Conservation (phyloP, 2,888 invertebrate genomes). For the Pardosa pseudoannulata region DNA sequence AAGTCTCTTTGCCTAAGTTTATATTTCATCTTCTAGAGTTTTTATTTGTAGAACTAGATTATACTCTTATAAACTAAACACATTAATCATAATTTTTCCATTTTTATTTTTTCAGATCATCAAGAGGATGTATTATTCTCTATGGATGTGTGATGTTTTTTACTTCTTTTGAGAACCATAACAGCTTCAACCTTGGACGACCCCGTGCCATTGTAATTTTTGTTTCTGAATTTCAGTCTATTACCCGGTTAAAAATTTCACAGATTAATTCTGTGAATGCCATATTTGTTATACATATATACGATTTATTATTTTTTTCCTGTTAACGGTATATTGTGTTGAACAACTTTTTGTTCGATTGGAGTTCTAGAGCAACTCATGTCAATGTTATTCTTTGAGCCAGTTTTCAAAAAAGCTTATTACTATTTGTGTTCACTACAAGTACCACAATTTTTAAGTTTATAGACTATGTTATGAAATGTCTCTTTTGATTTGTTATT, state of each 20-base stretch:
- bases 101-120: background rate
- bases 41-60: no score
- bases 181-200: conserved; percentile 57
- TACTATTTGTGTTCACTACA: conserved; percentile 31
- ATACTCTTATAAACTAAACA: no score
- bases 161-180: conserved; percentile 22
- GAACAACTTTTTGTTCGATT: background rate
- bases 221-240: conserved; percentile 27
- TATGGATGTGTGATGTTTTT: conserved; percentile 44
- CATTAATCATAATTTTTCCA: no score
- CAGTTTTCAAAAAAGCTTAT: conserved; percentile 29
- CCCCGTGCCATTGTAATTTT: conserved; percentile 54
- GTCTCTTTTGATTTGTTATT: conserved; percentile 54
- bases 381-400: conserved; percentile 39
- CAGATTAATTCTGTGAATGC: conserved; percentile 40
- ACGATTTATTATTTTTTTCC: conserved; percentile 17
- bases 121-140: background rate
- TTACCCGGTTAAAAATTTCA: conserved; percentile 21
- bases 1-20: no score
- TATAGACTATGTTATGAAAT: conserved; percentile 48
- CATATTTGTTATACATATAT: conserved; percentile 55
- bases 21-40: no score
- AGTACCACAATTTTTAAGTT: conserved; percentile 47
- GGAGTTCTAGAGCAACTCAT: background rate
- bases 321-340: conserved; percentile 27